phyloP scores from a whole-genome alignment of 2,888 invertebrate species.

The Trachelus iudaicus region DNA sequence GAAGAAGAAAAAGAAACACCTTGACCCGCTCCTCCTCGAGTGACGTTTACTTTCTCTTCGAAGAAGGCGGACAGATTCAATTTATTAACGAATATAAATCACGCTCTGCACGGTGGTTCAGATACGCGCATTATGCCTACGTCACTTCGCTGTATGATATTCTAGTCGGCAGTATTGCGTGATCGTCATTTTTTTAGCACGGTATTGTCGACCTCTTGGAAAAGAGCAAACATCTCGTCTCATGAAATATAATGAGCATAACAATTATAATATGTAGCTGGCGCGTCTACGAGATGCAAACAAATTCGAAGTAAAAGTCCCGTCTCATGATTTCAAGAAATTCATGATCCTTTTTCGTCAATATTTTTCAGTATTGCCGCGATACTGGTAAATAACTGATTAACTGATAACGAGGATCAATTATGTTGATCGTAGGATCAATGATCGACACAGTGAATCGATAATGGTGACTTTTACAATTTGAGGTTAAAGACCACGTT shows the following conservation, averaged over 20 bases:
- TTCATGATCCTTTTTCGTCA: background rate
- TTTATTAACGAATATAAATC: background rate
- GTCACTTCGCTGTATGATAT: background rate
- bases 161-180: background rate
- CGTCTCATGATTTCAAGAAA: background rate
- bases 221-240: no score
- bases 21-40: background rate
- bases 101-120: background rate
- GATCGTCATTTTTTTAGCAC: background rate
- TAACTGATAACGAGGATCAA: background rate
- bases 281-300: background rate
- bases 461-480: background rate
- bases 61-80: background rate
- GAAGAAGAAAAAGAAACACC: background rate
- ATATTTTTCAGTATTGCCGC: background rate
- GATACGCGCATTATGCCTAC: background rate
- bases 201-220: background rate
- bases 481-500: background rate
- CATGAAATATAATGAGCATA: background rate
- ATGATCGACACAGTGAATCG: background rate
- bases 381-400: background rate
- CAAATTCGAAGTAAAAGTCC: background rate
- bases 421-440: background rate
- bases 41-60: background rate
- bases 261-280: background rate